Conservation (phyloP, 2,797 vertebrate genomes). For the Limosa lapponica region DNA sequence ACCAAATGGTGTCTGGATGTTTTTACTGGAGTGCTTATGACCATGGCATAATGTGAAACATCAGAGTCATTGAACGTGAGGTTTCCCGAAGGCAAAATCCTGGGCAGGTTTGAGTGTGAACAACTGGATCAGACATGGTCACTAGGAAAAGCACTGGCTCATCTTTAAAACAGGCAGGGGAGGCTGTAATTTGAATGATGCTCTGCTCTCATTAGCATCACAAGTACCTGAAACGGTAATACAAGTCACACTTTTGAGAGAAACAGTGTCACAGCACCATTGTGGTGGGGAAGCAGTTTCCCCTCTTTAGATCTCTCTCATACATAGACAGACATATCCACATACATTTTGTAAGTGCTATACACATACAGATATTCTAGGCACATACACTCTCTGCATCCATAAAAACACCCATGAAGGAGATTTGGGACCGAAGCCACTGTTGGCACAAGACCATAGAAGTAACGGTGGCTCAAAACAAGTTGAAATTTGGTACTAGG, state of each 20-base stretch:
- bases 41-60: not conserved
- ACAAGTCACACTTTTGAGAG: not conserved
- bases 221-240: not conserved
- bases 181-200: not conserved
- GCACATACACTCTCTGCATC: not conserved
- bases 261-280: not conserved
- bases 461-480: not conserved
- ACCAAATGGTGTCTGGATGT: not conserved
- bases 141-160: not conserved
- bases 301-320: not conserved
- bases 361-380: not conserved
- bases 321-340: slow-evolving; percentile 11
- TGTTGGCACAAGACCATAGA: not conserved
- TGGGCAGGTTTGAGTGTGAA: not conserved
- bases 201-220: not conserved
- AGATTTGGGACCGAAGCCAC: not conserved
- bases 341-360: not conserved
- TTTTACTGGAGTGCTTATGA: not conserved
- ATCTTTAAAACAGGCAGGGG: not conserved
- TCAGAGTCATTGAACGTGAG: not conserved
- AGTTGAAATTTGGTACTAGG: not conserved
- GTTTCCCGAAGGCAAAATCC: not conserved
- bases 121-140: not conserved
- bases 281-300: not conserved
- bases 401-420: slow-evolving; percentile 4